Evolutionary conservation across 2,797 vertebrate genomes (phyloP).

Genomic region (Strix occidentalis): DNA sequence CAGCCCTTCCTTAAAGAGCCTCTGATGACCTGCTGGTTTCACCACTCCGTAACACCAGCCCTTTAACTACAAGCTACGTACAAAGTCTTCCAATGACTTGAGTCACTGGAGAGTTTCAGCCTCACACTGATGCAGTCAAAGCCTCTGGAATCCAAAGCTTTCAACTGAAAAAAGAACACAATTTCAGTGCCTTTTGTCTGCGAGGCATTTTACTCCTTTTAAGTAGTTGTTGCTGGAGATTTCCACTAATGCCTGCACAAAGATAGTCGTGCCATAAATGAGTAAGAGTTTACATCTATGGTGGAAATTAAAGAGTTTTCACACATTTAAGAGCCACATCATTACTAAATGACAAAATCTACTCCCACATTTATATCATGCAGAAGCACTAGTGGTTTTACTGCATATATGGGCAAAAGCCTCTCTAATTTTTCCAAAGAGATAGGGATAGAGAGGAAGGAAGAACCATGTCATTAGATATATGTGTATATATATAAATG

Average conservation of each 20-base stretch:
- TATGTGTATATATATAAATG: not conserved
- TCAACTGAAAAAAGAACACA: not conserved
- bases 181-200: not conserved
- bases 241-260: not conserved
- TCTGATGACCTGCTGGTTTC: not conserved
- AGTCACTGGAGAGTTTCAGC: constrained; percentile 41
- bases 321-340: not conserved
- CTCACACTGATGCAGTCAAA: not conserved
- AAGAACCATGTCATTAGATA: not conserved
- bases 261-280: not conserved
- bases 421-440: not conserved
- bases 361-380: not conserved
- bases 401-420: not conserved
- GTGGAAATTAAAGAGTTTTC: not conserved
- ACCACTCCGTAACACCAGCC: not conserved
- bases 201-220: not conserved
- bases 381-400: not conserved
- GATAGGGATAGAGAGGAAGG: not conserved
- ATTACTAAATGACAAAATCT: constrained; percentile 20
- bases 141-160: not conserved
- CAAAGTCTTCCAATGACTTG: not conserved
- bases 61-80: not conserved
- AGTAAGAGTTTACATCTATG: not conserved
- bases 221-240: not conserved
- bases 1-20: not conserved